Percentiles rank a stretch among this genome's conserved stretches.
Evolutionary conservation across 2,797 vertebrate species (phyloP).

Genomic region (Melanotaenia trifasciata): DNA sequence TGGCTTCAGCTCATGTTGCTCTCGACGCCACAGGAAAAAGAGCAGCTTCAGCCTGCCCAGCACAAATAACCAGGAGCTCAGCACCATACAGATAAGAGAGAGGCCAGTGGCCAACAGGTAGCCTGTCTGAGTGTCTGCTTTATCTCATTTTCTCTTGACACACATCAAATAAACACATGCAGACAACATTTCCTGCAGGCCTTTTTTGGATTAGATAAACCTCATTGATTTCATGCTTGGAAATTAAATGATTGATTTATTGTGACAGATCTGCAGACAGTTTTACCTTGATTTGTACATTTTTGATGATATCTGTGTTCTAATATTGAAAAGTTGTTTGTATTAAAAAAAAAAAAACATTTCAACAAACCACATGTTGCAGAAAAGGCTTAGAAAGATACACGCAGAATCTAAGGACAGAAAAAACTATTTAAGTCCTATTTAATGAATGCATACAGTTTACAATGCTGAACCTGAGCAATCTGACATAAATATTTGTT

Average conservation of each 20-base stretch:
- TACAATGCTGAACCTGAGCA: not conserved
- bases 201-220: not conserved
- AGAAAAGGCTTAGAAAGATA: not conserved
- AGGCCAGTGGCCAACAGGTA: slow-evolving; percentile 95
- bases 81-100: slow-evolving; percentile 97
- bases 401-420: not conserved
- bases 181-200: slow-evolving; percentile 6
- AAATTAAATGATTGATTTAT: slow-evolving; percentile 12
- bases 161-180: slow-evolving; percentile 3
- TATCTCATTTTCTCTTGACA: slow-evolving; percentile 5
- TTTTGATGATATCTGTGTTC: not conserved
- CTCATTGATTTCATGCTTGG: not conserved
- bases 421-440: not conserved
- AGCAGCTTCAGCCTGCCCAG: slow-evolving; percentile 92
- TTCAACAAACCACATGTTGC: not conserved
- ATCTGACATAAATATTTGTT: not conserved
- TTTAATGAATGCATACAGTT: not conserved
- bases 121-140: not conserved
- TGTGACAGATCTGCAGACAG: slow-evolving; percentile 1
- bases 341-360: not conserved
- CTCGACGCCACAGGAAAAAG: slow-evolving; percentile 93
- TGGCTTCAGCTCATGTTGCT: slow-evolving; percentile 92
- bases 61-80: slow-evolving; percentile 94
- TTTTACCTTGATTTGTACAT: not conserved
- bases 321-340: not conserved